Percentiles rank a stretch among this genome's conserved stretches.
Evolutionary conservation across 2,797 vertebrate species (phyloP).

Genomic region (Gorsachius magnificus): DNA sequence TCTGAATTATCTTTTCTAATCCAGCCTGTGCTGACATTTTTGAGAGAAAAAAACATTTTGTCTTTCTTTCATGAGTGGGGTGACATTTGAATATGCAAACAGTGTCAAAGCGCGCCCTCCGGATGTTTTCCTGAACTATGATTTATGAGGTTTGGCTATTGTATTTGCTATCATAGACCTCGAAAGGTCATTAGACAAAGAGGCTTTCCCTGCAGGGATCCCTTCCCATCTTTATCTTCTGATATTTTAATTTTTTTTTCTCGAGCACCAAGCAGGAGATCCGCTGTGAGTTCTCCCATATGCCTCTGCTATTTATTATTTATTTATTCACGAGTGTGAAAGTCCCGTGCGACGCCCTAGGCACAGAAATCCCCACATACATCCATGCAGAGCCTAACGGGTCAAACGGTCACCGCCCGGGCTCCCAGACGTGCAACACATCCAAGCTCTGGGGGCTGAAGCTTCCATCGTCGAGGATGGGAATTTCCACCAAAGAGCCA

Average conservation of each 20-base stretch:
- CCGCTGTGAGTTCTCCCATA: background rate
- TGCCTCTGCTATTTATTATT: background rate
- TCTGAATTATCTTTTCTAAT: conserved; percentile 86
- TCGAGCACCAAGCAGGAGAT: background rate
- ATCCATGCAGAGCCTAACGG: background rate
- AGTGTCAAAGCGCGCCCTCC: conserved; percentile 71
- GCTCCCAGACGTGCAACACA: background rate
- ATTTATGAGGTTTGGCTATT: conserved; percentile 81
- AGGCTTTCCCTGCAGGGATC: conserved; percentile 59
- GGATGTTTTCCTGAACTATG: conserved; percentile 73
- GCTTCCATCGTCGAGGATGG: background rate
- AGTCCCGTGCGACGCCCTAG: background rate
- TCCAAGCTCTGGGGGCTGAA: fast-evolving
- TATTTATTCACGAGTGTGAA: background rate
- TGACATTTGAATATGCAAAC: conserved; percentile 85
- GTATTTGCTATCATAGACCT: conserved; percentile 73
- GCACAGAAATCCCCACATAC: background rate
- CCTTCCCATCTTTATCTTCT: conserved; percentile 61
- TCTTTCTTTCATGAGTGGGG: conserved; percentile 77
- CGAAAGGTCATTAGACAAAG: conserved; percentile 78
- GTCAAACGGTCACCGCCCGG: fast-evolving
- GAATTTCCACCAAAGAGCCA: background rate
- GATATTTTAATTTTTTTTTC: conserved; percentile 74
- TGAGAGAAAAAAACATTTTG: conserved; percentile 76
- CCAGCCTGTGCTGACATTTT: conserved; percentile 78